Evolutionary conservation across 2,113 vertebrate genomes (phyloP).

Genomic region (Perca schrenkii): DNA sequence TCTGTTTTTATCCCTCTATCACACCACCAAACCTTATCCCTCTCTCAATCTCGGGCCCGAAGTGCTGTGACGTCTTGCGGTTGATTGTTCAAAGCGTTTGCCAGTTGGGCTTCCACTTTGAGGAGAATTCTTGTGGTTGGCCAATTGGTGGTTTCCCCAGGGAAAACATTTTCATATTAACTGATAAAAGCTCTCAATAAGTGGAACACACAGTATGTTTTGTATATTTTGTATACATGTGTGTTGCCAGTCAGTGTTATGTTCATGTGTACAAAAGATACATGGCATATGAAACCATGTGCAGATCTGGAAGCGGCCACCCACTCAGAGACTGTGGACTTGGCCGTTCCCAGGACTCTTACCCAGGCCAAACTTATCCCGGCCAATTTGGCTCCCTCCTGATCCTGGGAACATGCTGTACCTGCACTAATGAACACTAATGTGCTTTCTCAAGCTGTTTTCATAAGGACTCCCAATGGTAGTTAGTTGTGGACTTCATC

Average conservation of each 20-base stretch:
- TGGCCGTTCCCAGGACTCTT: conserved; percentile 50
- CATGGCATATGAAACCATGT: conserved; percentile 45
- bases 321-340: conserved; percentile 61
- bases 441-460: conserved; percentile 49
- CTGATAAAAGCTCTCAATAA: conserved; percentile 60
- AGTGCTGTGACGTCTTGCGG: conserved; percentile 65
- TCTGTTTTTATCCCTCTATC: conserved; percentile 42
- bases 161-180: conserved; percentile 69
- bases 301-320: conserved; percentile 60
- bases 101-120: conserved; percentile 38
- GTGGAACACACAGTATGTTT: conserved; percentile 28
- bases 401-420: conserved; percentile 61
- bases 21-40: conserved; percentile 39
- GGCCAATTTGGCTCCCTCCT: conserved; percentile 48
- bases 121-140: conserved; percentile 52
- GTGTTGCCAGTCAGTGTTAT: conserved; percentile 21
- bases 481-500: conserved; percentile 19
- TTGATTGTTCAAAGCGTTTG: conserved; percentile 53
- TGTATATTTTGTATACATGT: conserved; percentile 24
- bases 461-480: conserved; percentile 24
- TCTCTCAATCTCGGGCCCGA: conserved; percentile 36
- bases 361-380: conserved; percentile 34
- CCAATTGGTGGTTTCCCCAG: conserved; percentile 59
- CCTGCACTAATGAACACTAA: conserved; percentile 55
- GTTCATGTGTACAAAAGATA: conserved; percentile 19